Evolutionary conservation across 2,888 invertebrate genomes (phyloP).

Genomic region (Volucella zonaria): DNA sequence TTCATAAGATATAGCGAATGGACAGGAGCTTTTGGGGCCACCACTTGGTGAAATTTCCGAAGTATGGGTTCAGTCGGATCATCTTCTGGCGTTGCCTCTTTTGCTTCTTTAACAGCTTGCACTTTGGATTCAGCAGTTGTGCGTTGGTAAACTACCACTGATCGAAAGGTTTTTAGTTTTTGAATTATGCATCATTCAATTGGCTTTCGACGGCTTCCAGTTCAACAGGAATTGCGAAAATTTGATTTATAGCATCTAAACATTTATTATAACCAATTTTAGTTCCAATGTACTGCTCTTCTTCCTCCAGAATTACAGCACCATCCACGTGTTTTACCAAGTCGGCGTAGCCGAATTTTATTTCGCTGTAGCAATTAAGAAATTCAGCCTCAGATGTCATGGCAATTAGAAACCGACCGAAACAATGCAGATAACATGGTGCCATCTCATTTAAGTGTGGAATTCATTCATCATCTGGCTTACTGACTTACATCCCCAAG

Average conservation of each 20-base stretch:
- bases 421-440: too few species aligned
- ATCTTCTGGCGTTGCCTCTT: constrained; percentile 76
- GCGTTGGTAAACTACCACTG: constrained; percentile 83
- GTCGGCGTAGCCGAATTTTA: constrained; percentile 83
- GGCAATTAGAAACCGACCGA: constrained; percentile 25
- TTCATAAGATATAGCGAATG: constrained; percentile 76
- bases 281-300: constrained; percentile 83
- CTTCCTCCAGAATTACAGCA: constrained; percentile 85
- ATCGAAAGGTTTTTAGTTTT: constrained; percentile 86
- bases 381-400: constrained; percentile 81
- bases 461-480: too few species aligned
- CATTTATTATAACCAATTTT: constrained; percentile 85
- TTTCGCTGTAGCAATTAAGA: constrained; percentile 81
- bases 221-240: constrained; percentile 84
- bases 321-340: constrained; percentile 83
- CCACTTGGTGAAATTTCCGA: constrained; percentile 17
- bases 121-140: constrained; percentile 77
- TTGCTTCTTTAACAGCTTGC: constrained; percentile 75
- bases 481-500: too few species aligned
- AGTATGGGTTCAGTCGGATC: constrained; percentile 54
- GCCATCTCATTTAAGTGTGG: too few species aligned
- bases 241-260: constrained; percentile 85
- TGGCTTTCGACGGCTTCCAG: constrained; percentile 82
- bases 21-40: constrained; percentile 34
- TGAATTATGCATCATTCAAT: constrained; percentile 85